A percentile compares a stretch with the other conserved stretches of the same genome.
Evolutionary conservation across 2,888 invertebrate species (phyloP).

Genomic region (Pseudeuparius sepicola): DNA sequence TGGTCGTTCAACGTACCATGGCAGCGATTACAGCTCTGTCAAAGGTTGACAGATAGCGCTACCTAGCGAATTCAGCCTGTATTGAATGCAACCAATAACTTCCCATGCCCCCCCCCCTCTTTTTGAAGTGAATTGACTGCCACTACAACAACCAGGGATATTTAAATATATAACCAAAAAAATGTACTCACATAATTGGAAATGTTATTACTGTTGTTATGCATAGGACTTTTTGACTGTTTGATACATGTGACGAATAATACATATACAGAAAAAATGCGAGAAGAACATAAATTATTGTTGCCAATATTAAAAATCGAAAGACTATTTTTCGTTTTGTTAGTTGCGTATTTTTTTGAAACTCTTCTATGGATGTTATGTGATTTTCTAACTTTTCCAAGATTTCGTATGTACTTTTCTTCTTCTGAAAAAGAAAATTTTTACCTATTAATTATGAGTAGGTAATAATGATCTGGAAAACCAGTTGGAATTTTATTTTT

Average conservation of each 20-base stretch:
- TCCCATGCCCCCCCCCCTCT: too few species aligned
- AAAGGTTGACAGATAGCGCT: too few species aligned
- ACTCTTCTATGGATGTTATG: constrained; percentile 71
- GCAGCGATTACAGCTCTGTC: too few species aligned
- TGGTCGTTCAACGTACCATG: too few species aligned
- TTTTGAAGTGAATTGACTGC: too few species aligned
- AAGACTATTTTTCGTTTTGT: constrained; percentile 74
- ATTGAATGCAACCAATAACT: too few species aligned
- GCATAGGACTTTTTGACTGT: constrained; percentile 64
- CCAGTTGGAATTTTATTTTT: too few species aligned
- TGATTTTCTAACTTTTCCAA: constrained; percentile 69
- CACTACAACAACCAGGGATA: too few species aligned
- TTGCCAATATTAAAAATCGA: constrained; percentile 51
- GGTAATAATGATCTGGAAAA: too few species aligned
- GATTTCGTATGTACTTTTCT: constrained; percentile 45
- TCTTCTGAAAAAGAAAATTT: constrained; percentile 40
- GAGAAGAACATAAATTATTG: constrained; percentile 60
- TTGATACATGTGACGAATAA: constrained; percentile 65
- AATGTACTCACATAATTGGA: constrained; percentile 76
- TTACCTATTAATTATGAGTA: too few species aligned
- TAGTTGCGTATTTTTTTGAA: constrained; percentile 69
- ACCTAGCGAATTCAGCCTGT: too few species aligned
- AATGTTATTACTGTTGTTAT: constrained; percentile 69
- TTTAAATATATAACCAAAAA: too few species aligned
- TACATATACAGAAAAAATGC: constrained; percentile 70